Evolutionary conservation across 2,888 invertebrate species (phyloP).

Genomic region (Stictocephala bisonia): DNA sequence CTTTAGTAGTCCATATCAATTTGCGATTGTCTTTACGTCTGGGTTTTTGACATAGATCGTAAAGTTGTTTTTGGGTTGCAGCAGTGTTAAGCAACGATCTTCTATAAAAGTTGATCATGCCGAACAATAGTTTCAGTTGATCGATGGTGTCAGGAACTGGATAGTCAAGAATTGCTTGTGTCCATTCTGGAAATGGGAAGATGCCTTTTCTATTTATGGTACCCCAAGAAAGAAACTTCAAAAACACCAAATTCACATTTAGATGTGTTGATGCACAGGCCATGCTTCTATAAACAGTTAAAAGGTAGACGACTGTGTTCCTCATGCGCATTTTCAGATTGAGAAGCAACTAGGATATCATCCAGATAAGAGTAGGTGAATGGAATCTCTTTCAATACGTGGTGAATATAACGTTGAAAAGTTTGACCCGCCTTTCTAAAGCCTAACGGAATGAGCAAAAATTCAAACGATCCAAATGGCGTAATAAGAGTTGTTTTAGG

Average conservation of each 20-base stretch:
- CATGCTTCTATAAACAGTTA: conserved; percentile 55
- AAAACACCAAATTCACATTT: conserved; percentile 60
- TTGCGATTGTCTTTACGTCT: too few relatives aligned
- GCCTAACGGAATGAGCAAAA: conserved; percentile 55
- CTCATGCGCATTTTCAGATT: conserved; percentile 51
- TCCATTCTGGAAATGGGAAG: conserved; percentile 44
- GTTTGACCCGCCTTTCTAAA: conserved; percentile 56
- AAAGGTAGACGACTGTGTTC: conserved; percentile 50
- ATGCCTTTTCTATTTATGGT: neutral
- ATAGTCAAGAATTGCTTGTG: conserved; percentile 49
- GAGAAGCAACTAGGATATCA: conserved; percentile 52
- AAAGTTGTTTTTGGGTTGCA: too few relatives aligned
- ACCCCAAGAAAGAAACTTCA: neutral
- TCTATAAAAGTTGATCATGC: neutral
- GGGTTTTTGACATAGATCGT: too few relatives aligned
- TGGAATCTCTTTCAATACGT: conserved; percentile 49
- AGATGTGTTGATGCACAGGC: conserved; percentile 58
- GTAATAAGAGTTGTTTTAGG: conserved; percentile 60
- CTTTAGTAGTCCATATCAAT: too few relatives aligned
- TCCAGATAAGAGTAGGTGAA: conserved; percentile 56
- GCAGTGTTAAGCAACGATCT: too few relatives aligned
- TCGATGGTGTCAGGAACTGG: conserved; percentile 46
- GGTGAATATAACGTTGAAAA: conserved; percentile 58
- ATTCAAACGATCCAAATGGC: conserved; percentile 55
- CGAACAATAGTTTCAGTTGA: conserved; percentile 5